Base-by-base conservation (phyloP, 2,888 invertebrate species). In the Cantharis rustica region DNA sequence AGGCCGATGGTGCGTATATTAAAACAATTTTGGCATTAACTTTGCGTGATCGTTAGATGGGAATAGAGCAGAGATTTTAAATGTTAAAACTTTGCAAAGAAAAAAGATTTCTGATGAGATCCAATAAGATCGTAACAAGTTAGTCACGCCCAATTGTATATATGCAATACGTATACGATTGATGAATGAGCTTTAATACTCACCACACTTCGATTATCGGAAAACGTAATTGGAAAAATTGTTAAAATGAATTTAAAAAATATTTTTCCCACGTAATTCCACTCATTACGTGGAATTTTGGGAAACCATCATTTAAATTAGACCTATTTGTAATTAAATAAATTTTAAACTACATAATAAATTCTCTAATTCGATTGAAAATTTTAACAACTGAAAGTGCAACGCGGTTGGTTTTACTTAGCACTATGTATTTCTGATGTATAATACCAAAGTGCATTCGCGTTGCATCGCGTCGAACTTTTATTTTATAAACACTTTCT, bases 391-490 rank as follows among this genome's bases (percentile, higher is more conserved):
- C 23, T 1, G 23, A 23, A 23, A 23, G 5, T 31, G 13, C 31
- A 31, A 13, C 13, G 31, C 31, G 31, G 5, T 47, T 11, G 20
- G 20, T 20, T n/a, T 31, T 13, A 47, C 7, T 47, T 47, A 7
- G n/a, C 2, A 7, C n/a, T 9, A 47, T 47, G 47, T n/a, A 47
- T 47, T 47, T 47, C 7, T 47, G 9, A n/a, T 9, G n/a, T 13
- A 1, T 13, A 31, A 47, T 47, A 7, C 47, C n/a, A 47, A 47
- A 47, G 47, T 47, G 47, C 47, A 31, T 31, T 13, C 13, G 11
- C 13, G 13, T 31, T 31, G 31, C 31, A 81, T 68, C 83, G 84
- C 83, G 84, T 84, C 80, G 80, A 84, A 80, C 81, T 81, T 81
- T 68, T 77, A 72, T 79, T 77, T 68, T 47, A 47, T 47, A 80